Conservation (phyloP, 2,113 vertebrate genomes). For the Oryzias curvinotus region DNA sequence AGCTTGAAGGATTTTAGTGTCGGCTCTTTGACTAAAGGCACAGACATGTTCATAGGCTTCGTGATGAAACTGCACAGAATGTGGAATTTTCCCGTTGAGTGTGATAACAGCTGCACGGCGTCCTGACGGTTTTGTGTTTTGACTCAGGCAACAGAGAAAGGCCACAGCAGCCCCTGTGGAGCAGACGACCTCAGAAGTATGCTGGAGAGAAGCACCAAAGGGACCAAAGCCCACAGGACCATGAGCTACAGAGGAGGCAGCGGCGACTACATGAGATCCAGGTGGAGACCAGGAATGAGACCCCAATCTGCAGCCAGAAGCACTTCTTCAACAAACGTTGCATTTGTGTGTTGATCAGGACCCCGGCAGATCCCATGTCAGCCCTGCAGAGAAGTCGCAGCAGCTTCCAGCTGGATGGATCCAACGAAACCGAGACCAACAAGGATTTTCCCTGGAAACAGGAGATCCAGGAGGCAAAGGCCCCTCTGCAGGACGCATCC, state of each 20-base stretch:
- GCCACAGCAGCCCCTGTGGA: conserved; percentile 54
- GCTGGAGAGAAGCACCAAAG: conserved; percentile 53
- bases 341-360: conserved; percentile 27
- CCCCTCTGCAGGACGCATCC: conserved; percentile 69
- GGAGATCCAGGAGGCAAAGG: conserved; percentile 54
- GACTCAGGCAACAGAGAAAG: conserved; percentile 43
- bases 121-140: conserved; percentile 20
- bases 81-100: too few relatives aligned
- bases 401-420: conserved; percentile 79
- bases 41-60: too few relatives aligned
- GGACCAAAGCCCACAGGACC: conserved; percentile 51
- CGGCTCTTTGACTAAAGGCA: too few relatives aligned
- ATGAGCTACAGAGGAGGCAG: conserved; percentile 61
- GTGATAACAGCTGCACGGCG: too few relatives aligned
- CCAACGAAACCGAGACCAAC: conserved; percentile 40
- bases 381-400: conserved; percentile 84
- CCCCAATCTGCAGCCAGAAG: not conserved
- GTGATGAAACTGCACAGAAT: too few relatives aligned
- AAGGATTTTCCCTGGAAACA: conserved; percentile 72
- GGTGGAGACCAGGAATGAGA: conserved; percentile 33
- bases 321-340: not conserved
- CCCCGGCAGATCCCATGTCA: conserved; percentile 39
- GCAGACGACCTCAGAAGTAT: conserved; percentile 73
- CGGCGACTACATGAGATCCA: conserved; percentile 51
- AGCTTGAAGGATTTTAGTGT: too few relatives aligned